These are phyloP conservation scores for Ommatoiulus sabulosus DNA, from an alignment of 2,888 invertebrate genomes.

Conservation along the genomic window DNA sequence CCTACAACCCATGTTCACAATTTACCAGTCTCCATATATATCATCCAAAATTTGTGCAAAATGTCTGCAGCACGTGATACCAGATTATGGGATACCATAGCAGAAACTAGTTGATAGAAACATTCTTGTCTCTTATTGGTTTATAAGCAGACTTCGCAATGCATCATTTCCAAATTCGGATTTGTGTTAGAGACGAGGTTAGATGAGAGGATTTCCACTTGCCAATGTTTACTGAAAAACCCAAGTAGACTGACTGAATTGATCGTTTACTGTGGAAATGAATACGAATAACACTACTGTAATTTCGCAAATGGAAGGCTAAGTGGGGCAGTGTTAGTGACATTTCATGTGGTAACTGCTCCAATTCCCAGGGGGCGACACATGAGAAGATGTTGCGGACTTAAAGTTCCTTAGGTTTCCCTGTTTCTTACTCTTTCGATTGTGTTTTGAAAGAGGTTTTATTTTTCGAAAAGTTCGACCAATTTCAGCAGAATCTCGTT, in stretches of 20 bases:
- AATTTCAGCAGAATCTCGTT: background rate
- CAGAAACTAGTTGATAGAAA: too few relatives aligned
- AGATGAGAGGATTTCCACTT: background rate
- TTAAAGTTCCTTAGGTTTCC: background rate
- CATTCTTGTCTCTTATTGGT: too few relatives aligned
- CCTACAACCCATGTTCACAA: too few relatives aligned
- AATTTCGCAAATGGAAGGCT: background rate
- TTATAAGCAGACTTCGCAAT: background rate
- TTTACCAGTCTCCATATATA: too few relatives aligned
- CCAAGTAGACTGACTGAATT: background rate
- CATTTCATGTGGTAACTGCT: background rate
- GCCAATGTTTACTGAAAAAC: background rate
- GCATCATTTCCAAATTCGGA: background rate
- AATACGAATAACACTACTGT: background rate
- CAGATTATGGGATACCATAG: too few relatives aligned
- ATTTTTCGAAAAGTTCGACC: background rate
- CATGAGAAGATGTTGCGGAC: background rate
- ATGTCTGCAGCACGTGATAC: too few relatives aligned
- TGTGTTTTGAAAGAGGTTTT: background rate
- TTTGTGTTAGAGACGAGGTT: background rate
- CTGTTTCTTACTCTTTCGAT: background rate
- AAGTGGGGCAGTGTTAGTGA: background rate
- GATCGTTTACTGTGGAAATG: constrained; percentile 1
- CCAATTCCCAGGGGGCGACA: background rate
- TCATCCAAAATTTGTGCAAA: too few relatives aligned